Evolutionary conservation across 1,140 invertebrate genomes (phyloP).

Genomic region (Bicyclus anynana): DNA sequence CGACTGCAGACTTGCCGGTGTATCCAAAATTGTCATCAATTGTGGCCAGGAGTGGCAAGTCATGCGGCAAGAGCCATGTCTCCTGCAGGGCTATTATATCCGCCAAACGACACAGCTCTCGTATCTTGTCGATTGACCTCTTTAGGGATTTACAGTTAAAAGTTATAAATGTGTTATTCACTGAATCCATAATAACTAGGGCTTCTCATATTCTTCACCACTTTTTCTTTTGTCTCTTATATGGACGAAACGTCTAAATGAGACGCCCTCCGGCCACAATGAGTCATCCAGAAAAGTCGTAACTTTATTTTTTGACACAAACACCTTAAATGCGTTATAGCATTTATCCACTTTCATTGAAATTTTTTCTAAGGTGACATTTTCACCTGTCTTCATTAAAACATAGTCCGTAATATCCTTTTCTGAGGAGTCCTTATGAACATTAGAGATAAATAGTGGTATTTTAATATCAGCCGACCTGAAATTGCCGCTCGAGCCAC

Average conservation of each 20-base stretch:
- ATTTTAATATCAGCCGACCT: conserved; percentile 13
- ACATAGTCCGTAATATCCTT: conserved; percentile 25
- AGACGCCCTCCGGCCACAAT: conserved; percentile 24
- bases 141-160: no score
- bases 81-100: no score
- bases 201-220: no score
- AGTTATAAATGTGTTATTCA: neutral
- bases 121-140: no score
- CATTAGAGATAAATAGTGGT: conserved; percentile 21
- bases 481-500: neutral
- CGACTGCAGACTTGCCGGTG: neutral
- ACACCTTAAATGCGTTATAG: conserved; percentile 26
- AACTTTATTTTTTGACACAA: conserved; percentile 21
- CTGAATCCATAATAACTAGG: no score
- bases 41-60: neutral
- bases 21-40: neutral
- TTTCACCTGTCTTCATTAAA: conserved; percentile 18
- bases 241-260: conserved; percentile 11
- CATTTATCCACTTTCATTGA: conserved; percentile 21
- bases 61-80: no score
- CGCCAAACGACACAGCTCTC: neutral
- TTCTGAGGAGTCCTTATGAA: conserved; percentile 15
- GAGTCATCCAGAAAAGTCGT: conserved; percentile 21
- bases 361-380: conserved; percentile 22
- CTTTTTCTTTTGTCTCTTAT: no score